These are phyloP conservation scores for Acleris emargana DNA, from an alignment of 2,888 invertebrate species.

Conservation along the genomic window DNA sequence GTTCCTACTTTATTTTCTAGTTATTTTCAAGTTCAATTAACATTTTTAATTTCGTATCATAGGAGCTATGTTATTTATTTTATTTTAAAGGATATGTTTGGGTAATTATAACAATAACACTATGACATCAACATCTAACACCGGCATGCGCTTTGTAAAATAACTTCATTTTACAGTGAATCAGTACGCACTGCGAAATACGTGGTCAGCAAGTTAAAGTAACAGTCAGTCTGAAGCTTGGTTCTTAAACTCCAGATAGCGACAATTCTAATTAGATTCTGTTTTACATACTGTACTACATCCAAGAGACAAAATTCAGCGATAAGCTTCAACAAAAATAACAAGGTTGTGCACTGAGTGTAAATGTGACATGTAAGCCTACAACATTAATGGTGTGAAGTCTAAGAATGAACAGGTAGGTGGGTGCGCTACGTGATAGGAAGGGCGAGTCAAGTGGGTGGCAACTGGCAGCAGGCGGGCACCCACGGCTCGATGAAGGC, in stretches of 20 bases:
- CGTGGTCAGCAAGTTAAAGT: slow-evolving; percentile 43
- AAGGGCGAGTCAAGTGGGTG: slow-evolving; percentile 65
- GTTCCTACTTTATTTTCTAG: slow-evolving; percentile 23
- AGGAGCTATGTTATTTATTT: slow-evolving; percentile 33
- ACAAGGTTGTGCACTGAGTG: slow-evolving; percentile 65
- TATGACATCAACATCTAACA: slow-evolving; percentile 61
- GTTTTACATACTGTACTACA: slow-evolving; percentile 65
- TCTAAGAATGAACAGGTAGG: slow-evolving; percentile 62
- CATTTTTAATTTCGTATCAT: slow-evolving; percentile 5
- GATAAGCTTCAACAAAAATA: slow-evolving; percentile 62
- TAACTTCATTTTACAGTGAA: slow-evolving; percentile 45
- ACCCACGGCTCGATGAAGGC: slow-evolving; percentile 83
- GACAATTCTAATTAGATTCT: slow-evolving; percentile 46
- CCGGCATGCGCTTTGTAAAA: slow-evolving; percentile 56
- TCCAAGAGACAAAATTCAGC: slow-evolving; percentile 64
- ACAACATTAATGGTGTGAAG: slow-evolving; percentile 56
- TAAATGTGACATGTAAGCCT: slow-evolving; percentile 62
- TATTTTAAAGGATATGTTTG: slow-evolving; percentile 11
- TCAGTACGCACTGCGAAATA: slow-evolving; percentile 47
- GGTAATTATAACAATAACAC: slow-evolving; percentile 39
- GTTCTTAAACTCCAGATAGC: slow-evolving; percentile 52
- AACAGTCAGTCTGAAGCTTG: slow-evolving; percentile 51
- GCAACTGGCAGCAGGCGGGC: slow-evolving; percentile 63
- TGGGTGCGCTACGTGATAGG: slow-evolving; percentile 62
- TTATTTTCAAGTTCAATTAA: background rate